A percentile compares a stretch with the other conserved stretches of the same genome.
Conservation (phyloP, 2,888 invertebrate species). For the Tanytarsus gracilentus region DNA sequence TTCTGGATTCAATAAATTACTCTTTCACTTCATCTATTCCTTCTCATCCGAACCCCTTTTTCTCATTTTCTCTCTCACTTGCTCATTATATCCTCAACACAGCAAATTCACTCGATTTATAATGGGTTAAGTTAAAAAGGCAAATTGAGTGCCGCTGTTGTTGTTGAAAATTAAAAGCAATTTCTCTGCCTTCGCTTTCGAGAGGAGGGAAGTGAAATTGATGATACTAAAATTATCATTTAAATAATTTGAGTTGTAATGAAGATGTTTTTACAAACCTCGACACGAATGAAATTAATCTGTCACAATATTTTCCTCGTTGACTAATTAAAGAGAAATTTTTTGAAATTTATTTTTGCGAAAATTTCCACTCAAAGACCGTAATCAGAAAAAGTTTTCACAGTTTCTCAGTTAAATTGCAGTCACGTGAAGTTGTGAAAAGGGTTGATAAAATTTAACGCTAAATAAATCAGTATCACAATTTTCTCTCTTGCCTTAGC, state of each 20-base stretch:
- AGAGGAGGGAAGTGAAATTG: neutral
- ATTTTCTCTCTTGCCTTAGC: neutral
- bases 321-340: no score
- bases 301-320: conserved; percentile 27
- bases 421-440: conserved; percentile 7
- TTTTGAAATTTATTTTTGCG: no score
- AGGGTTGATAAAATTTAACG: conserved; percentile 26
- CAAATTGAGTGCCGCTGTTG: no score
- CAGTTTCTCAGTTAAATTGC: conserved; percentile 4
- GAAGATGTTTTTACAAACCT: neutral
- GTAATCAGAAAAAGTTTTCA: neutral
- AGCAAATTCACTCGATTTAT: no score
- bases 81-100: no score
- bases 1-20: neutral
- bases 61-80: no score
- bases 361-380: no score
- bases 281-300: neutral
- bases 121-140: no score
- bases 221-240: neutral
- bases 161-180: neutral
- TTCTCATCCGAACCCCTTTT: neutral
- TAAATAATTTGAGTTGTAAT: neutral
- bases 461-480: conserved; percentile 26
- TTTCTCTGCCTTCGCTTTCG: neutral
- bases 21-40: neutral